Evolutionary conservation across 2,113 vertebrate species (phyloP).

Genomic region (Aldabrachelys gigantea): DNA sequence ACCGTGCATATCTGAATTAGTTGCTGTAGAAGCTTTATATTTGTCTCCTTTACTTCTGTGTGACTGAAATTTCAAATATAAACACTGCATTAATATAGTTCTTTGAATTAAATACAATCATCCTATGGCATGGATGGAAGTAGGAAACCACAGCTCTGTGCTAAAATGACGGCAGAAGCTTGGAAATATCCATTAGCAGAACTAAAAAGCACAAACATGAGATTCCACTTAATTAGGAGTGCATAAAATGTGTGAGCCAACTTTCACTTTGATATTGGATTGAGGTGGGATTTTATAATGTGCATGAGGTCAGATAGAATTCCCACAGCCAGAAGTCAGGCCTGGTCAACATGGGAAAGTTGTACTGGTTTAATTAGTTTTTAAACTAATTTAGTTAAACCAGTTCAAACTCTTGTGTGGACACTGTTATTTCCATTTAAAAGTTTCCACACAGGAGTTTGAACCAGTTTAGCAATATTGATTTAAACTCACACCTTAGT

Average conservation of each 20-base stretch:
- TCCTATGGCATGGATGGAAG: neutral
- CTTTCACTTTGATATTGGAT: neutral
- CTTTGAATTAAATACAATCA: neutral
- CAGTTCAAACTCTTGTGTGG: fast-evolving
- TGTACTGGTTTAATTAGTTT: neutral
- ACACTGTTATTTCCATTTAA: neutral
- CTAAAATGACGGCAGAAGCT: neutral
- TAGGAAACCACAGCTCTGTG: neutral
- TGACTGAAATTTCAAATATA: neutral
- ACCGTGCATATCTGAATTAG: neutral
- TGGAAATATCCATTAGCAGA: neutral
- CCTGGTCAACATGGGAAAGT: neutral
- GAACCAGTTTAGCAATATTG: neutral
- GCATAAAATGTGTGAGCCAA: neutral
- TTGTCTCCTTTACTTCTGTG: neutral
- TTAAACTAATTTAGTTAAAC: neutral
- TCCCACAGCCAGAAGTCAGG: neutral
- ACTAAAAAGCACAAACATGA: neutral
- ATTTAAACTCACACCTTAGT: neutral
- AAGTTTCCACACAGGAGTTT: neutral
- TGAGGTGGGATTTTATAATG: neutral
- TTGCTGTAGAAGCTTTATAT: neutral
- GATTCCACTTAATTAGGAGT: neutral
- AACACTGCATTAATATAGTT: neutral
- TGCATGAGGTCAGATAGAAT: neutral